Evolutionary conservation across 30 jellyfish, hydroid and myxozoan genomes (phyloP).

Genomic region (Aurelia coerulea): DNA sequence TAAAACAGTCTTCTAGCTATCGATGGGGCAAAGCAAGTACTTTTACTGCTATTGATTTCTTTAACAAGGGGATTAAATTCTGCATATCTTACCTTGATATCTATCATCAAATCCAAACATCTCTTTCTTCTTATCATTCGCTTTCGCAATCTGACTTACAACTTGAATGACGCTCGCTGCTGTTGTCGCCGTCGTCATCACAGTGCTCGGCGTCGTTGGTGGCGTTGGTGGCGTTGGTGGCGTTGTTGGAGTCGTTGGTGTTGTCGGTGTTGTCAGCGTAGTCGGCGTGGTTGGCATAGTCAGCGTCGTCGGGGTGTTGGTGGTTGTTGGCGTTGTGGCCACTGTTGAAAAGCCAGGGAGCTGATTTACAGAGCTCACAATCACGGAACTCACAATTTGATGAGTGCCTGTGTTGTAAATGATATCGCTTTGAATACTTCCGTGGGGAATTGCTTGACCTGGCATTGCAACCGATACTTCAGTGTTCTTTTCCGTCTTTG

Average conservation of each 20-base stretch:
- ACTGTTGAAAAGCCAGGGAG: conserved; percentile 21
- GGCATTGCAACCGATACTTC: not conserved
- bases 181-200: not conserved
- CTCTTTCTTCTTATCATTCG: conserved; percentile 9
- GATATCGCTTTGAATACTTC: conserved; percentile 43
- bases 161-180: not conserved
- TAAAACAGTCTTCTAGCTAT: no score
- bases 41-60: no score
- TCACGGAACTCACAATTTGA: conserved; percentile 44
- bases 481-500: not conserved
- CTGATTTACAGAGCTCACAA: conserved; percentile 14
- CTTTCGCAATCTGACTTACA: not conserved
- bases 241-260: conserved; percentile 72
- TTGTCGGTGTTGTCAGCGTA: conserved; percentile 71
- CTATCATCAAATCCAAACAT: conserved; percentile 47
- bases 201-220: conserved; percentile 9
- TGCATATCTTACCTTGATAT: conserved; percentile 42
- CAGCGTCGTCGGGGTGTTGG: conserved; percentile 60
- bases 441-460: not conserved
- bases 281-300: conserved; percentile 67
- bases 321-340: conserved; percentile 60
- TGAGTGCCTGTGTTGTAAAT: conserved; percentile 45
- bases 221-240: conserved; percentile 52
- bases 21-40: no score
- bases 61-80: no score